phyloP scores from a whole-genome alignment of 1,140 invertebrate species.

The Tenebrio molitor region DNA sequence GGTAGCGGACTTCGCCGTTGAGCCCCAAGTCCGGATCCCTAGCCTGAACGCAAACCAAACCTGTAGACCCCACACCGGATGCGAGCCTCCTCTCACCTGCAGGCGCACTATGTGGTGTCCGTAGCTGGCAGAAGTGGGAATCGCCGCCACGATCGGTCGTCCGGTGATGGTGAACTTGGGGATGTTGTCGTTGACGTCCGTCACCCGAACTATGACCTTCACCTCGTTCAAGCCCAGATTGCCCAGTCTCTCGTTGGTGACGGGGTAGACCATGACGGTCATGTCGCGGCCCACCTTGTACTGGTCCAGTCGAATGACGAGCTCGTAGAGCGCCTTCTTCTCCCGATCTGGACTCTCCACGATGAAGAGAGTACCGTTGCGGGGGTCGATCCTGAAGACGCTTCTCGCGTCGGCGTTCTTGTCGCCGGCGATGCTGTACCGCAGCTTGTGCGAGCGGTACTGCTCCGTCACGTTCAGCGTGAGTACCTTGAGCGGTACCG shows the following conservation, averaged over 20 bases:
- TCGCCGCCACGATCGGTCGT: slow-evolving; percentile 81
- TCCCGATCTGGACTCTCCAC: slow-evolving; percentile 80
- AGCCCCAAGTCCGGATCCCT: slow-evolving; percentile 80
- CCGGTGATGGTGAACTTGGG: slow-evolving; percentile 81
- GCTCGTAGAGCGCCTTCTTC: slow-evolving; percentile 73
- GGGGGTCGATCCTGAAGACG: slow-evolving; percentile 78
- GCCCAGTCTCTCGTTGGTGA: slow-evolving; percentile 76
- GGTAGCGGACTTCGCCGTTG: slow-evolving; percentile 85
- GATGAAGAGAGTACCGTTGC: slow-evolving; percentile 80
- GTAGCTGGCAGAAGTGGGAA: slow-evolving; percentile 82
- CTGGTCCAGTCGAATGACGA: slow-evolving; percentile 78
- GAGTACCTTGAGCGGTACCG: slow-evolving; percentile 77
- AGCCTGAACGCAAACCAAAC: slow-evolving; percentile 68
- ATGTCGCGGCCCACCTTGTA: slow-evolving; percentile 75
- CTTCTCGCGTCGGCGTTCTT: slow-evolving; percentile 69
- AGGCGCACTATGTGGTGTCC: slow-evolving; percentile 83
- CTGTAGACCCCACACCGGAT: not conserved
- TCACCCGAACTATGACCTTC: slow-evolving; percentile 79
- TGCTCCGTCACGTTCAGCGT: slow-evolving; percentile 77
- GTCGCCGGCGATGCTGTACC: slow-evolving; percentile 73
- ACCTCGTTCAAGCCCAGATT: slow-evolving; percentile 77
- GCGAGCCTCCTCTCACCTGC: slow-evolving; percentile 69
- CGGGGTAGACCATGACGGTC: slow-evolving; percentile 80
- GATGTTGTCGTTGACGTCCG: slow-evolving; percentile 86
- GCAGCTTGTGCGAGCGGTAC: slow-evolving; percentile 71